phyloP scores from a whole-genome alignment of 2,888 invertebrate species.

The Agrochola lychnidis region DNA sequence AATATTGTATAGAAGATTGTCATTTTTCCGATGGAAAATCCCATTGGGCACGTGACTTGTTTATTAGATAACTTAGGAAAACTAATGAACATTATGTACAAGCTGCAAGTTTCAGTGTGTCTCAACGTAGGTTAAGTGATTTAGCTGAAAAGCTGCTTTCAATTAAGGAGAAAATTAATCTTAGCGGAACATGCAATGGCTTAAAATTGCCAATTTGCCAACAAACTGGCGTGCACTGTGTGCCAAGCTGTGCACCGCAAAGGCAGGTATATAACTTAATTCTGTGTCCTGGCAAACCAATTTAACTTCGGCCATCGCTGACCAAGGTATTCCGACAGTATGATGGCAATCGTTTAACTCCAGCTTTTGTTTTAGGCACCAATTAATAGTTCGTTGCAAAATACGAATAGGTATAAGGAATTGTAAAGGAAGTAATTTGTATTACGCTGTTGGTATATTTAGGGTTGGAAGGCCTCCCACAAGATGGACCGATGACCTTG shows the following conservation, averaged over 20 bases:
- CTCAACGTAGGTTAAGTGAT: slow-evolving; percentile 36
- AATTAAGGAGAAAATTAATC: slow-evolving; percentile 57
- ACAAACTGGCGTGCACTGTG: slow-evolving; percentile 56
- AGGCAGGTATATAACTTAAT: slow-evolving; percentile 72
- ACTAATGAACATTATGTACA: not conserved
- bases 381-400: slow-evolving; percentile 27
- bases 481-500: too few species aligned
- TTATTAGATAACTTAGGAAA: not conserved
- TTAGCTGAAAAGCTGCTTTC: slow-evolving; percentile 36
- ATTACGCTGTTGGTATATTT: not conserved
- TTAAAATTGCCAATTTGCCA: slow-evolving; percentile 64
- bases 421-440: not conserved
- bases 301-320: slow-evolving; percentile 78
- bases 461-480: not conserved
- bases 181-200: slow-evolving; percentile 44
- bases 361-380: slow-evolving; percentile 40
- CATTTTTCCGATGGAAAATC: too few species aligned
- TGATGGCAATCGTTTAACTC: slow-evolving; percentile 67
- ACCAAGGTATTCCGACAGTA: slow-evolving; percentile 69
- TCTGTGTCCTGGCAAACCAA: slow-evolving; percentile 76
- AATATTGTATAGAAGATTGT: too few species aligned
- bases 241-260: slow-evolving; percentile 51
- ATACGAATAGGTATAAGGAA: not conserved
- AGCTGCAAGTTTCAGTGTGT: slow-evolving; percentile 4
- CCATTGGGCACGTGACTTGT: too few species aligned